Evolutionary conservation across 2,888 invertebrate genomes (phyloP), one percentile per base, ranked within the genome.

Genomic region (Lobophora halterata): DNA sequence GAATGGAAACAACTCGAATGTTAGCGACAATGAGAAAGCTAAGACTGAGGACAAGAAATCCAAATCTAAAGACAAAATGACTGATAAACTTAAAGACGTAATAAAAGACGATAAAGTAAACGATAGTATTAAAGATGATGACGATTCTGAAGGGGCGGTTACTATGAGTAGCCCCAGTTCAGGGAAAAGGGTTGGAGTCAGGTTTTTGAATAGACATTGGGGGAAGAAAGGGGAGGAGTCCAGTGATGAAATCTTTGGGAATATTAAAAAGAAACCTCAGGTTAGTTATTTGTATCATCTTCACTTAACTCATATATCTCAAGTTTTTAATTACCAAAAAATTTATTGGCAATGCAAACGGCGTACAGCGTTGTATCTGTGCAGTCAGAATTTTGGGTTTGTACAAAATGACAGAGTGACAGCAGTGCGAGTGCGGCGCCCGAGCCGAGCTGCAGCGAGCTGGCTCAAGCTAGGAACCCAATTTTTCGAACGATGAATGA

Each of bases 1-100:
- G 4, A 95, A 94, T 59, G 94, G 94, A 5, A 94, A 94, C 66
- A 93, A 92, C 50, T 94, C 94, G 0, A 91, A 92, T 60, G 90
- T 90, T 33, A 93, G 93, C 51, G 85, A 88, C 45, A 77, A 63
- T 21, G 86, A 86, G 19, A 64, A 56, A 46, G 16, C 45, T 10
- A 64, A 60, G 40, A 57, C 52, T 53, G 57, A 57, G 25, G 25
- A 8, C 51, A 65, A 9, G 67, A 75, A 46, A 69, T 68, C 8
- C 71, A 51, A 49, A 48, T 25, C 30, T 32, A 45, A 46, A 36
- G 50, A 42, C 17, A 40, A 47, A 23, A 7, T 18, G 20, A 33
- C 23, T 27, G 41, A 43, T 21, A 10, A 49, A 48, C 25, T 31
- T 32, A 45, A 46, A 36, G 50, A 42, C 17, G 38, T 45, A 23